A percentile compares a stretch with the other conserved stretches of the same genome.
Evolutionary conservation across 2,797 vertebrate species (phyloP).

Genomic region (Prunella strophiata): DNA sequence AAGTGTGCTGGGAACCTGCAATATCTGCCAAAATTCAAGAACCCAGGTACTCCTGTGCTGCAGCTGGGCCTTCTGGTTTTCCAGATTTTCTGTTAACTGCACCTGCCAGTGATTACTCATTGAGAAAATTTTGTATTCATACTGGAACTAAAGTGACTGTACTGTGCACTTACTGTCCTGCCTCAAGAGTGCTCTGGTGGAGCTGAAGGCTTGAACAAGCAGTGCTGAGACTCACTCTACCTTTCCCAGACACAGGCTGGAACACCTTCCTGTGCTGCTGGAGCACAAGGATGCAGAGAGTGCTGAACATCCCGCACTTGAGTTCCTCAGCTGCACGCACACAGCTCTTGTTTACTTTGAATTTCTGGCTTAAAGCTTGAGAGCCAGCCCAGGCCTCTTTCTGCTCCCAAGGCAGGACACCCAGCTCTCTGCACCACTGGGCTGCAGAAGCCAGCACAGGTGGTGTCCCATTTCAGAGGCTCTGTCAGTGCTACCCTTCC

Average conservation of each 20-base stretch:
- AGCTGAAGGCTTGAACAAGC: background rate
- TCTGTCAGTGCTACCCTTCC: background rate
- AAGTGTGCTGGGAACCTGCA: background rate
- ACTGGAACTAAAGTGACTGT: background rate
- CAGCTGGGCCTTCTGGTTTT: background rate
- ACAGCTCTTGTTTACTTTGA: background rate
- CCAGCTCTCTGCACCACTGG: background rate
- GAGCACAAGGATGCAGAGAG: background rate
- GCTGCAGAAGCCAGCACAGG: background rate
- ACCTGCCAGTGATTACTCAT: background rate
- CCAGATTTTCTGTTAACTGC: background rate
- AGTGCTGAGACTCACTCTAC: background rate
- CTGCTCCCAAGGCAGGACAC: background rate
- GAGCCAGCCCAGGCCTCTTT: background rate
- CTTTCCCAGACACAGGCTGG: background rate
- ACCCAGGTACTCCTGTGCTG: background rate
- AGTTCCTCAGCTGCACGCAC: background rate
- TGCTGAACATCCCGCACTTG: background rate
- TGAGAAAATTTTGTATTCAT: background rate
- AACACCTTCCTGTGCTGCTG: background rate
- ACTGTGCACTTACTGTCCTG: background rate
- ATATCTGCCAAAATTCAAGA: background rate
- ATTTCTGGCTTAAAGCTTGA: background rate
- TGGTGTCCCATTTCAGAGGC: background rate
- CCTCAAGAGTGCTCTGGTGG: background rate